Conservation (phyloP, 2,888 invertebrate species). For the Scaptomyza tumidula region DNA sequence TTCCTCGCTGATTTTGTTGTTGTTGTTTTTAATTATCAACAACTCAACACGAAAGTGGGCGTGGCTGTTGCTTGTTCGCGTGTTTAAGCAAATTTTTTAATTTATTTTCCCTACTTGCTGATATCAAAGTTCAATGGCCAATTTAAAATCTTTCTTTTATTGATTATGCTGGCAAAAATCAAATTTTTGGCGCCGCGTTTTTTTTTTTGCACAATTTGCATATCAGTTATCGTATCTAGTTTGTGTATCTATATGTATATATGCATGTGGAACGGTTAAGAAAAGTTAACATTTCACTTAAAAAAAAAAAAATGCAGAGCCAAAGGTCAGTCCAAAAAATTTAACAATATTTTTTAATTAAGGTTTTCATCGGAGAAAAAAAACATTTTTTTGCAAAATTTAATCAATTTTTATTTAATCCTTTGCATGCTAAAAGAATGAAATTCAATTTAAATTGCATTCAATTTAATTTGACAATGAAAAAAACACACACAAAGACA, state of each 20-base stretch:
- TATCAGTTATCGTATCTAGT: background rate
- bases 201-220: constrained; percentile 19
- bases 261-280: background rate
- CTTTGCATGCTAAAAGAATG: too few relatives aligned
- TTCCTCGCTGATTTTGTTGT: background rate
- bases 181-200: constrained; percentile 52
- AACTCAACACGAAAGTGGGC: constrained; percentile 45
- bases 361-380: too few relatives aligned
- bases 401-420: too few relatives aligned
- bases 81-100: constrained; percentile 60
- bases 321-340: background rate
- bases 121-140: constrained; percentile 76
- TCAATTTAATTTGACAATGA: background rate
- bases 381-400: too few relatives aligned
- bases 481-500: background rate
- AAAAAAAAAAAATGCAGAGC: background rate
- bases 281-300: constrained; percentile 1
- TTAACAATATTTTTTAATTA: background rate
- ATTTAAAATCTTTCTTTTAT: constrained; percentile 44
- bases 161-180: constrained; percentile 18
- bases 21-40: constrained; percentile 9
- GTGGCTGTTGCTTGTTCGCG: constrained; percentile 58
- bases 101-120: constrained; percentile 41
- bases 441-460: constrained; percentile 7
- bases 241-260: background rate